phyloP scores from a whole-genome alignment of 2,797 vertebrate species.

The Chaetodon trifasciatus region DNA sequence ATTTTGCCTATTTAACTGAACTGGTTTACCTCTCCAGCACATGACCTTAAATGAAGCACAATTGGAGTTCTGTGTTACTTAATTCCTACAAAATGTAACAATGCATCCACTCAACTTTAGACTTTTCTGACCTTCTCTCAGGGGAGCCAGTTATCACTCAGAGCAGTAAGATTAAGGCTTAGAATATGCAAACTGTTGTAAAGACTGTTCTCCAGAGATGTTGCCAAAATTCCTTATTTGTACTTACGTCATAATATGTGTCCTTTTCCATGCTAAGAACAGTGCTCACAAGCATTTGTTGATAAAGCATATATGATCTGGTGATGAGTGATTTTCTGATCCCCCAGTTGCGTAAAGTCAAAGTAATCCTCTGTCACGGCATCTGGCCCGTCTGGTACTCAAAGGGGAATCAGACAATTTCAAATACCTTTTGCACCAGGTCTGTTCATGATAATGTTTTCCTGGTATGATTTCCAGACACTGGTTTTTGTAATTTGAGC shows the following conservation, averaged over 20 bases:
- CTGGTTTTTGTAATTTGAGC: constrained; percentile 62
- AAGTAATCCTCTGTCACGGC: neutral
- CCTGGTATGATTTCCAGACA: constrained; percentile 62
- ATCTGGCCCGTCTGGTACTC: constrained; percentile 23
- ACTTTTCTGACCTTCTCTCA: neutral
- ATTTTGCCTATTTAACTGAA: neutral
- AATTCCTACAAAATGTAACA: neutral
- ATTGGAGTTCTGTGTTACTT: no score
- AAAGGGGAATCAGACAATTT: constrained; percentile 40
- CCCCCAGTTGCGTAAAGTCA: neutral
- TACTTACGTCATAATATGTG: no score
- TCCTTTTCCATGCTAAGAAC: neutral
- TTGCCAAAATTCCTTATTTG: neutral
- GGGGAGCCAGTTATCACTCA: constrained; percentile 1
- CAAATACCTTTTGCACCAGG: constrained; percentile 38
- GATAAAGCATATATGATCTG: neutral
- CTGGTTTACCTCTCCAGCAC: neutral
- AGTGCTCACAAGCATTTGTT: neutral
- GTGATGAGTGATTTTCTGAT: neutral
- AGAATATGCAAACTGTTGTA: constrained; percentile 6
- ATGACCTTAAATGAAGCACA: no score
- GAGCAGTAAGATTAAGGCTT: constrained; percentile 24
- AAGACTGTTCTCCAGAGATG: neutral
- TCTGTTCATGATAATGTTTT: constrained; percentile 41
- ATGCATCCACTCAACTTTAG: neutral